Conservation (phyloP, 2,888 invertebrate species). For the Drosophila ustulata region DNA sequence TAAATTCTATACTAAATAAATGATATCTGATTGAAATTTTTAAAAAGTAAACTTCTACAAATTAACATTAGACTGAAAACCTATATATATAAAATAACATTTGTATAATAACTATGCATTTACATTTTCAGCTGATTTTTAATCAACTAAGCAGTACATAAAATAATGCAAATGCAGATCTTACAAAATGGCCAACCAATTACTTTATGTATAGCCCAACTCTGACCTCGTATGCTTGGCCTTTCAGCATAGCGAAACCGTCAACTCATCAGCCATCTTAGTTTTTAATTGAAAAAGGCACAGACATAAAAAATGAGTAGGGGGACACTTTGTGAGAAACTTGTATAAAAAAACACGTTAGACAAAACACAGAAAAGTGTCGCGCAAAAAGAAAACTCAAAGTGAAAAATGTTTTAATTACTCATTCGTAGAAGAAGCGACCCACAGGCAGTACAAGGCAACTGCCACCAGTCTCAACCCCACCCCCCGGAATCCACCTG, state of each 20-base stretch:
- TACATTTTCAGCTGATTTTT: not conserved
- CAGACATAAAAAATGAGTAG: slow-evolving; percentile 37
- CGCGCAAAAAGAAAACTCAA: slow-evolving; percentile 50
- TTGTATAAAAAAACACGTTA: slow-evolving; percentile 40
- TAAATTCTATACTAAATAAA: too few species aligned
- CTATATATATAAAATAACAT: too few species aligned
- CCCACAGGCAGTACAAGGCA: slow-evolving; percentile 6
- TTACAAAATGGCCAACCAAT: not conserved
- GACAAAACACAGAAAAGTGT: slow-evolving; percentile 59
- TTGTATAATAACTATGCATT: too few species aligned
- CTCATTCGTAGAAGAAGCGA: slow-evolving; percentile 68
- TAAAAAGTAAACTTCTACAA: too few species aligned
- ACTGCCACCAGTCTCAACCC: not conserved
- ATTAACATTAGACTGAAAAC: too few species aligned
- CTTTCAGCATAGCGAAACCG: not conserved
- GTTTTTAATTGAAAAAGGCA: slow-evolving; percentile 65
- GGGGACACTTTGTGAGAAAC: slow-evolving; percentile 41
- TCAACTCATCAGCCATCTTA: slow-evolving; percentile 43
- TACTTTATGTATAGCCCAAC: slow-evolving; percentile 21
- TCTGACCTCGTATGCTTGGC: not conserved
- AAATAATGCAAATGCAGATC: not conserved
- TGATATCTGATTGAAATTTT: not conserved
- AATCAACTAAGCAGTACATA: not conserved
- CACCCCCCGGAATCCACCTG: not conserved
- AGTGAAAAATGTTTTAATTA: slow-evolving; percentile 83